Evolutionary conservation across 2,797 vertebrate genomes (phyloP).

Genomic region (Sebastes nivosus): DNA sequence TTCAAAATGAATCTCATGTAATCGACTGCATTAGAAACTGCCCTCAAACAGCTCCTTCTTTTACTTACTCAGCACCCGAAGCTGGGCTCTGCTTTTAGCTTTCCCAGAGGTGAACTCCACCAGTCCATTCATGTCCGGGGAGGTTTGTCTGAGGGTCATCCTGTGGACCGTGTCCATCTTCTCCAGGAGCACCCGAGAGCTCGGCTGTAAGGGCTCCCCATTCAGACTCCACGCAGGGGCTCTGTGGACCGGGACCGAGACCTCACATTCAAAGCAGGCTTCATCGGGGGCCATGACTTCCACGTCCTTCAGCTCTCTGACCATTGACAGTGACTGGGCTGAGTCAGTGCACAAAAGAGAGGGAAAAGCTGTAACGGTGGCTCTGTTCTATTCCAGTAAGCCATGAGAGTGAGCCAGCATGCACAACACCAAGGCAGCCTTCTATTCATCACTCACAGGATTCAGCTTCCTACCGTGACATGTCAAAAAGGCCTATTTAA

Average conservation of each 20-base stretch:
- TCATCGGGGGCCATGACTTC: slow-evolving; percentile 75
- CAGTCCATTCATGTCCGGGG: slow-evolving; percentile 74
- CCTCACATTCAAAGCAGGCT: slow-evolving; percentile 84
- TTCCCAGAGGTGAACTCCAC: slow-evolving; percentile 81
- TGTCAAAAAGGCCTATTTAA: not conserved
- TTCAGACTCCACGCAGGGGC: slow-evolving; percentile 83
- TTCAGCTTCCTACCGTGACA: not conserved
- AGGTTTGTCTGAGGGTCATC: slow-evolving; percentile 78
- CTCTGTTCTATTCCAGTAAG: not conserved
- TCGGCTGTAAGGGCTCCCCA: slow-evolving; percentile 70
- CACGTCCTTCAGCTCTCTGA: slow-evolving; percentile 77
- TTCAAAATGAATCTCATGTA: not conserved
- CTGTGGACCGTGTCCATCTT: slow-evolving; percentile 79
- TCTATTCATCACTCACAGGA: not conserved
- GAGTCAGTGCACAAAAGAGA: not conserved
- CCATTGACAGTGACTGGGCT: slow-evolving; percentile 78
- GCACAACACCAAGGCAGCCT: not conserved
- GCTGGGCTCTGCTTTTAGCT: slow-evolving; percentile 78
- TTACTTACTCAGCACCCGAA: slow-evolving; percentile 74
- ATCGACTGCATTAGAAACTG: not conserved
- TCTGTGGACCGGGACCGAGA: slow-evolving; percentile 70
- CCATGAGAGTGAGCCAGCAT: not conserved
- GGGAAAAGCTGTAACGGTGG: not conserved
- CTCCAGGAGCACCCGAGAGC: slow-evolving; percentile 75
- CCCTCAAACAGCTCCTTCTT: not conserved